Evolutionary conservation across 2,113 vertebrate genomes (phyloP), one percentile per base, ranked within the genome.

Genomic region (Trinectes maculatus): DNA sequence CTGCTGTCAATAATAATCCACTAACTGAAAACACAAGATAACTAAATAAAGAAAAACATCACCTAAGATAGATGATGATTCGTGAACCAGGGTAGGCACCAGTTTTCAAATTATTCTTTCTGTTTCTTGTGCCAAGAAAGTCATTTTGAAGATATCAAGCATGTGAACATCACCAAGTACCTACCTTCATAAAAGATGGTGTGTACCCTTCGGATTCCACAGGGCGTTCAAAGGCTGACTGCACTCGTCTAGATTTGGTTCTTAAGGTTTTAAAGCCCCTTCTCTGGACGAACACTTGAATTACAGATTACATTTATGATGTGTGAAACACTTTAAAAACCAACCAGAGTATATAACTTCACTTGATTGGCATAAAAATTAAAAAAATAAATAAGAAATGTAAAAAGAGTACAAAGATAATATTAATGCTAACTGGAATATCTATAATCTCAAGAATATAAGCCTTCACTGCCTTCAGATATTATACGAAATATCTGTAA

Each of bases 251-350:
- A 65, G 93, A 91, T 93, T 93, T 96, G 80, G 88, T 95, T 83
- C 93, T 94, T 74, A 98, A 90, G 11, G 96, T 99, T 89, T 98
- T 98, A 91, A 99, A 99, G 58, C 93, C 94, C 73, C 96, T 89
- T 72, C 89, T 92, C 72, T 95, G 96, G 81, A 94, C 60, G 47
- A 93, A 94, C 74, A 92, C 96, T 99, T 54, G 7, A 77, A 83
- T 73, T 4, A 33, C 1, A 54, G 0, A 33, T 6, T 3, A 31
- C 36, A 29, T 13, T 29, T 9, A 36, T 31, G 13, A 53, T 10
- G 22, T 63, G 4, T 55, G 6, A 24, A 26, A 0, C 13, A 21
- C 11, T 25, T 10, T 24, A 57, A 33, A 21, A 57, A 15, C 13
- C 0, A 48, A 12, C 4, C 24, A 24, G 8, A 16, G 18, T 6